phyloP scores from a whole-genome alignment of 2,888 invertebrate species.

The Temnothorax unifasciatus region DNA sequence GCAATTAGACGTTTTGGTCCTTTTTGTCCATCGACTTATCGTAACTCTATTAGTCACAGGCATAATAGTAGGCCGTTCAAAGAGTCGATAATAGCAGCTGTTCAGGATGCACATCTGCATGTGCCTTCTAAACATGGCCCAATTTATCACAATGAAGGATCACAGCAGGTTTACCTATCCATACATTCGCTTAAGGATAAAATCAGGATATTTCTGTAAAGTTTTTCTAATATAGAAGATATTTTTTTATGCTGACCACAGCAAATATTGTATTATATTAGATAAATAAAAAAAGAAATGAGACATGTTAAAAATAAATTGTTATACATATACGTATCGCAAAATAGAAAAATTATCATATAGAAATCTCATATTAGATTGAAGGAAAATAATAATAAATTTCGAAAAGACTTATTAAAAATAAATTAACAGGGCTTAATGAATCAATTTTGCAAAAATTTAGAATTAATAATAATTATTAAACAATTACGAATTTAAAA shows the following conservation, averaged over 20 bases:
- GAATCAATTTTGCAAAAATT: neutral
- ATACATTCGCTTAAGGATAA: neutral
- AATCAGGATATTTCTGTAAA: neutral
- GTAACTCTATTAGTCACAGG: constrained; percentile 34
- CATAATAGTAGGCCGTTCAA: constrained; percentile 23
- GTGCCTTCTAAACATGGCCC: constrained; percentile 23
- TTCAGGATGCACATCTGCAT: constrained; percentile 26
- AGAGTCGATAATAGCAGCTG: constrained; percentile 13
- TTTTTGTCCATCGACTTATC: constrained; percentile 26
- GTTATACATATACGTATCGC: neutral
- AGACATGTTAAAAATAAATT: neutral
- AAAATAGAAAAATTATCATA: neutral
- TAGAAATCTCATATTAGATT: neutral
- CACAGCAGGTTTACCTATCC: constrained; percentile 1
- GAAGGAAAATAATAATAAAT: neutral
- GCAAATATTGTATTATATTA: neutral
- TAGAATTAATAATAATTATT: neutral
- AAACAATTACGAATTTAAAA: neutral
- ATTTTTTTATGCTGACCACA: neutral
- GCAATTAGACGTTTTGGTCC: constrained; percentile 26
- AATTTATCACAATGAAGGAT: constrained; percentile 37
- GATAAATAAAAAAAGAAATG: neutral
- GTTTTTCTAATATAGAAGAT: neutral
- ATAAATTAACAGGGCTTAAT: neutral
- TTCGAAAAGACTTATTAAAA: neutral